Evolutionary conservation across 2,113 vertebrate genomes (phyloP).

Genomic region (Bombycilla garrulus): DNA sequence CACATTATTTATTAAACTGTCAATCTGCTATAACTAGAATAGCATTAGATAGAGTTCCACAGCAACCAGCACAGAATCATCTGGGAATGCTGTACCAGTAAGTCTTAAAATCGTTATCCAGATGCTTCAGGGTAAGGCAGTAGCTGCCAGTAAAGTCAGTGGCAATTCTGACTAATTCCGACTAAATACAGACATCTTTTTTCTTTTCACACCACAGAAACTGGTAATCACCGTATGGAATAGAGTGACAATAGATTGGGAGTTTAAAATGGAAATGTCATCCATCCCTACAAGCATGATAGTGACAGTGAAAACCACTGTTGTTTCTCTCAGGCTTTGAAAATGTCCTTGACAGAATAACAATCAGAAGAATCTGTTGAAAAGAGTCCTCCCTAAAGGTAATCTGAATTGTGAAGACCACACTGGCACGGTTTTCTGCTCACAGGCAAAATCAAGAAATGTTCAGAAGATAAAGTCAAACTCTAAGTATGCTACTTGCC

Average conservation of each 20-base stretch:
- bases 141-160: neutral
- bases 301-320: neutral
- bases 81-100: neutral
- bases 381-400: neutral
- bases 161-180: constrained; percentile 8
- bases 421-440: neutral
- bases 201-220: neutral
- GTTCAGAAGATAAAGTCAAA: neutral
- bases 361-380: neutral
- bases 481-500: neutral
- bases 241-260: neutral
- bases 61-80: neutral
- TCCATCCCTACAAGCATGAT: neutral
- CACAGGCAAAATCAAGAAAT: neutral
- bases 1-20: constrained; percentile 56
- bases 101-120: constrained; percentile 27
- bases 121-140: constrained; percentile 18
- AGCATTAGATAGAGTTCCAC: neutral
- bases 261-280: constrained; percentile 39
- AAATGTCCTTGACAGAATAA: neutral
- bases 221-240: neutral
- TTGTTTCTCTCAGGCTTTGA: constrained; percentile 7
- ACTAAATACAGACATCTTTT: neutral
- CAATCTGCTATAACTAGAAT: neutral
- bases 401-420: neutral